Evolutionary conservation across 2,113 vertebrate genomes (phyloP), one percentile per base, ranked within the genome.

Genomic region (Lycaon pictus): DNA sequence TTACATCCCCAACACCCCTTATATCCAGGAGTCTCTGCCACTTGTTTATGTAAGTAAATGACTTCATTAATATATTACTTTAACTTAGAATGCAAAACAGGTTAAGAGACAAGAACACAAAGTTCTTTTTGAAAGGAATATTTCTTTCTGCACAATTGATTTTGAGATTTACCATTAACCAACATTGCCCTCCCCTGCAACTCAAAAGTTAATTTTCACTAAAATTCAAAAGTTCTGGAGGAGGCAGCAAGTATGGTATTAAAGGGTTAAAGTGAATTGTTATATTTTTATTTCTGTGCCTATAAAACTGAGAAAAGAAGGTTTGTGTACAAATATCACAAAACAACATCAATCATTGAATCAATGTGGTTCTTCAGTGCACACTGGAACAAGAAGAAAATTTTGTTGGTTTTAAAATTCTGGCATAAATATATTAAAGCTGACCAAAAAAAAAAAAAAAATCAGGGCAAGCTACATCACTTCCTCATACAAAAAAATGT

Each of bases 401-500:
- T 97, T 93, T 2, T 0, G 97, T 98, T 98, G 98, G 88, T 98
- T 98, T 98, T 98, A 98, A 98, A 99, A 99, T 99, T 99, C 99
- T 98, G 99, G 99, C 99, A 99, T 99, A 99, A 99, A 99, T 99
- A 99, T 98, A 98, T 99, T 99, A 99, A 99, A 99, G 99, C 98
- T 98, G 99, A 99, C 99, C 98, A 98, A 98, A 98, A 99, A 98
- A 98, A 97, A 69, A 69, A 96, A 95, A 90, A 93, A 88, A 76
- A 76, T 99, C 98, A 99, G 99, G 99, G 98, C 99, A 99, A 99
- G 99, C 99, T 99, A 99, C 99, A 99, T 99, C 99, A 99, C 99
- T 99, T 99, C 98, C 99, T 99, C 98, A 99, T 99, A 99, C 99
- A 99, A 99, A 99, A 99, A 99, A 99, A 99, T 99, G 99, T 99